Evolutionary conservation across 2,113 vertebrate species (phyloP), one percentile per base, ranked within the genome.

Genomic region (Aythya baeri): DNA sequence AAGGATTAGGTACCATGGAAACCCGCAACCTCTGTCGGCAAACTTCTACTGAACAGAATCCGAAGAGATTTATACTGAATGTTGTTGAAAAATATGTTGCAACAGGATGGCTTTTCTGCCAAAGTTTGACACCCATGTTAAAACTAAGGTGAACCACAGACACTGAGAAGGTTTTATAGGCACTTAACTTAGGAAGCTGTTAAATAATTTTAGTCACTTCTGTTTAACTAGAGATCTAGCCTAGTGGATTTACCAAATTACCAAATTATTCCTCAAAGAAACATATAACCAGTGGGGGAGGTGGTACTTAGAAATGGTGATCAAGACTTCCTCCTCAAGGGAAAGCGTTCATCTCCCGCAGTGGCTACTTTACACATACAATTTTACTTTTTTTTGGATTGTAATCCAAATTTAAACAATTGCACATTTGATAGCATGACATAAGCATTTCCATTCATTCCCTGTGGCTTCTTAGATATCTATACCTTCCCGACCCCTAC

Each of bases 1-100:
- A 91, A 86, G 75, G 85, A 83, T 94, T 91, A 94, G 65, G 82
- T 72, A 88, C 85, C 86, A 95, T 94, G 88, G 93, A 95, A 96
- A 96, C 87, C 46, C 72, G 84, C 62, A 92, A 93, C 63, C 86
- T 94, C 96, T 94, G 76, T 83, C 91, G 43, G 57, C 62, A 95
- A 95, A 91, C 32, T 88, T 76, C 15, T 1, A 46, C 70, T 1
- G 0, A 84, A 95, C 79, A 82, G 58, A 94, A 90, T 81, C 29
- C 15, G 6, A 59, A 93, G 38, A 79, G 23, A 84, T 59, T 91
- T 84, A 63, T 38, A 72, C 22, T 18, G 20, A 57, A 63, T 6
- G 17, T 8, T 68, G 34, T 4, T 86, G 61, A 86, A 94, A 95
- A 81, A 9, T 38, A 41, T 7, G 5, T 74, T 83, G 34, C 65